Evolutionary conservation across 2,797 vertebrate genomes (phyloP).

Genomic region (Setipinna tenuifilis): DNA sequence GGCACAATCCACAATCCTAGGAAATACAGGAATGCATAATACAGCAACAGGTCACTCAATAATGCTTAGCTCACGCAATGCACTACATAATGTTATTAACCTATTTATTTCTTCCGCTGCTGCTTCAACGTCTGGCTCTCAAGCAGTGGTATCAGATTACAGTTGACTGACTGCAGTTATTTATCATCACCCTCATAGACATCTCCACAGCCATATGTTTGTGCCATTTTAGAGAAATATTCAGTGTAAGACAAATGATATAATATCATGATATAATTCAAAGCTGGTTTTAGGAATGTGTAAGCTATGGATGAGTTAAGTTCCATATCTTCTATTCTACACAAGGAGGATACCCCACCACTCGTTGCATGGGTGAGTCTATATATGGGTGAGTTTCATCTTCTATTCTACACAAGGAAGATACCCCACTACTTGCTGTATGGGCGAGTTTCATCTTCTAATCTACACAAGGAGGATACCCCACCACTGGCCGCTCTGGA

Average conservation of each 20-base stretch:
- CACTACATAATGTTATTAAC: background rate
- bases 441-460: background rate
- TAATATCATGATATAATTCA: background rate
- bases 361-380: no score
- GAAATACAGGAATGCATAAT: background rate
- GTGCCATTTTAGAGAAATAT: no score
- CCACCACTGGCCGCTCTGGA: constrained; percentile 9
- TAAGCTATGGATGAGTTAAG: background rate
- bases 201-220: background rate
- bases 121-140: background rate
- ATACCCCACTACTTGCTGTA: no score
- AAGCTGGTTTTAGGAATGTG: background rate
- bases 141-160: background rate
- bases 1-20: constrained; percentile 67
- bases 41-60: background rate
- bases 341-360: no score
- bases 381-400: no score
- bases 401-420: no score
- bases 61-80: background rate
- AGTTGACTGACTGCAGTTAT: background rate
- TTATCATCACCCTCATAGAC: background rate
- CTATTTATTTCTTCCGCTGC: background rate
- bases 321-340: no score
- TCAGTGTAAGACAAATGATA: no score
- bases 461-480: constrained; percentile 22